Base-by-base conservation (phyloP, 2,797 vertebrate species). In the Sebastes minor region DNA sequence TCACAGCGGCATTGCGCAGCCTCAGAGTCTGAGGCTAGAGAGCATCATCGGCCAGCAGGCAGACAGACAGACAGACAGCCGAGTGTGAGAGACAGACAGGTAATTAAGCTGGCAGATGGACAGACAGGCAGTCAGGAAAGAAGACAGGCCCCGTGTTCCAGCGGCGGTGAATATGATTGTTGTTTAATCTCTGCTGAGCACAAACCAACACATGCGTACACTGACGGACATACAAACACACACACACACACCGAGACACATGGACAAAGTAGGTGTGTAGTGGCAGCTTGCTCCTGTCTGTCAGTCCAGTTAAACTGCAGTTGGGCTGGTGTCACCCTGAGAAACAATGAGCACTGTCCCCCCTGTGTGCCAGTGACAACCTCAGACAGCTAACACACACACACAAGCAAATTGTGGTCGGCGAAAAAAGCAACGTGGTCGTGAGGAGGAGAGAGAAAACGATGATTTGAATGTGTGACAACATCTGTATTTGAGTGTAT, bases 261-360 rank as follows among this genome's bases (percentile, higher is more conserved):
- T 10, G 30, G n/a, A 64, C 67, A 71, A 20, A 76, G 49, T 22
- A 22, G 67, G 59, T 77, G 65, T 76, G 64, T 33, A 57, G 53
- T 14, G 74, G 80, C 78, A 77, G 78, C 79, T 80, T 71, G 64
- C 64, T 71, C 25, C 57, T 70, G 86, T 76, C 86, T 85, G 76
- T 88, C 90, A 86, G 83, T 84, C 86, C 69, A 78, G 82, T 76
- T 90, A 86, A 92, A 90, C 87, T 85, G 73, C 80, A 86, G 81
- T 72, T 78, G 79, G 80, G 64, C 78, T 81, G 35, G 77, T 74
- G 75, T 87, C 87, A 87, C 76, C 74, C 78, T 82, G 73, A 72
- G 63, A 82, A 66, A 82, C 88, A 80, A 77, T 81, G 76, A 85
- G 87, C 85, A 79, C 82, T 83, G 72, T 69, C 81, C 64, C 70